Evolutionary conservation across 2,888 invertebrate genomes (phyloP).

Genomic region (Hypomecis atomaria): DNA sequence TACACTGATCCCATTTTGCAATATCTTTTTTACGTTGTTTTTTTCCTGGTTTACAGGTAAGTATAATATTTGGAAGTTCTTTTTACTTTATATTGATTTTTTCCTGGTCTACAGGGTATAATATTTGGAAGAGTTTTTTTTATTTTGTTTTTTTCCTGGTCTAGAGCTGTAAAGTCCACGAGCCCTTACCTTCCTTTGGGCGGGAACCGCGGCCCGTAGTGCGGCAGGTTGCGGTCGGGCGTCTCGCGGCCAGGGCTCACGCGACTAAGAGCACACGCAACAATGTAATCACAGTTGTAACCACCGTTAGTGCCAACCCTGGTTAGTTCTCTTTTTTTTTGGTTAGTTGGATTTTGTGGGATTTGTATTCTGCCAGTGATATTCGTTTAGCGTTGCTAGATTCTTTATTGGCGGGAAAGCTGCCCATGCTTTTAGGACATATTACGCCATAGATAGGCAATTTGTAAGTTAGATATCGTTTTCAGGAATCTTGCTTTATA

Average conservation of each 20-base stretch:
- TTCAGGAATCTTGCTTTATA: too few relatives aligned
- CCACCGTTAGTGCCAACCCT: constrained; percentile 47
- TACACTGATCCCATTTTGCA: too few relatives aligned
- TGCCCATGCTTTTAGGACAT: too few relatives aligned
- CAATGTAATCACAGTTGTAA: constrained; percentile 61
- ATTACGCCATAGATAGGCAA: too few relatives aligned
- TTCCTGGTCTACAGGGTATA: neutral
- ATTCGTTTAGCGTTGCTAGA: neutral
- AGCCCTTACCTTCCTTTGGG: constrained; percentile 91
- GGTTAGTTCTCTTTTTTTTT: constrained; percentile 25
- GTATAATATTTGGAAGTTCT: too few relatives aligned
- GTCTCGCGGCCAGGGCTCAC: constrained; percentile 94
- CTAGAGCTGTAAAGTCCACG: neutral
- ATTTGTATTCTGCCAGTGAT: constrained; percentile 14
- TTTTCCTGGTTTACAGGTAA: too few relatives aligned
- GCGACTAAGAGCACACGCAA: constrained; percentile 88
- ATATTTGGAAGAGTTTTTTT: too few relatives aligned
- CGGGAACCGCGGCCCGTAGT: constrained; percentile 96
- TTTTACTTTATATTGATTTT: neutral
- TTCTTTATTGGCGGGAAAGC: too few relatives aligned
- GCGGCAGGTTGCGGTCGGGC: constrained; percentile 93
- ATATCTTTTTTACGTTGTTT: too few relatives aligned
- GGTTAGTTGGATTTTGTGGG: constrained; percentile 7
- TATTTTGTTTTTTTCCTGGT: neutral
- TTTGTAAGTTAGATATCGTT: too few relatives aligned